Base-by-base conservation (phyloP, 2,888 invertebrate species). In the Neuroscelio doddi region DNA sequence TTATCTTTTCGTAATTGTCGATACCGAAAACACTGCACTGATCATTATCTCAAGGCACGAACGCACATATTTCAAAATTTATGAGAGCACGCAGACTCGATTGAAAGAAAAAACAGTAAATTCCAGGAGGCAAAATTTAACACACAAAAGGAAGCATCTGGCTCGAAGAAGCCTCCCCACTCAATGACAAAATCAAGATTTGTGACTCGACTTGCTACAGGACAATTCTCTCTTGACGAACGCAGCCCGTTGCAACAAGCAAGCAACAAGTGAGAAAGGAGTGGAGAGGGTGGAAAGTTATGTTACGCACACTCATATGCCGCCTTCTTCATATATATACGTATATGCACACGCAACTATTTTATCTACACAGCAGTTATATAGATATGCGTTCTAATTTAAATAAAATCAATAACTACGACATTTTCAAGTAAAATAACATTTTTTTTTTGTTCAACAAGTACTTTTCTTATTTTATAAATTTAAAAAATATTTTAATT, bases 151-250 rank as follows among this genome's bases (percentile, higher is more conserved):
- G 12, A 14, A 34, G 34, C 34, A 34, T 34, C 34, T 34, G 34
- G 14, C 14, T 14, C 34, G 10, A 12, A 7, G 21, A 2, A 3
- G 34, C 12, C 34, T 34, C 34, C 34, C 34, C 34, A 34, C 34
- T 34, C 34, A 12, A 12, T 34, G 34, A 34, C 34, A 14, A 14
- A 34, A 7, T 34, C 34, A 14, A 34, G 14, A 34, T 34, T 34
- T 34, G 34, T 34, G 34, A 34, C 34, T 14, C 34, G 3, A 10
- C 30, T 3, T 3, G 30, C 2, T 10, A 9, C 30, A 12, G 34
- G 34, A 34, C 34, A 34, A 34, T 34, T 34, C 34, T 12, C 34
- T 30, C 34, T 34, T 21, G 21, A 21, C 34, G 34, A 34, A 12
- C 7, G 34, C 34, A 34, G 12, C 34, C 34, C 34, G 34, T 34